Evolutionary conservation across 2,888 invertebrate genomes (phyloP), one percentile per base, ranked within the genome.

Genomic region (Drosophila multiciliata): DNA sequence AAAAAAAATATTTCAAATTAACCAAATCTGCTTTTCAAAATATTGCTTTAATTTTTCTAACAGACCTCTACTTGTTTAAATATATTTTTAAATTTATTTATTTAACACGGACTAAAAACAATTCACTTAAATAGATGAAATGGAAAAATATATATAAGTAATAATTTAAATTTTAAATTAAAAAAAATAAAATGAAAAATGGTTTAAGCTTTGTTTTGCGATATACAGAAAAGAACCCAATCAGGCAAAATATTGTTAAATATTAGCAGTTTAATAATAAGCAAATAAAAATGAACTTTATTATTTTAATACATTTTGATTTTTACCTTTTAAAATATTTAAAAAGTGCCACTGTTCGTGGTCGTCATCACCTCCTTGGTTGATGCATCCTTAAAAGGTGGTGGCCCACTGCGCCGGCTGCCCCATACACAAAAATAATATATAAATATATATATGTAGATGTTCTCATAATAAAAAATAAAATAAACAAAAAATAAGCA

Each of bases 341-440:
- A 2, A n/a, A 20, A 12, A 20, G 26, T 2, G 33, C 80, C 78
- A 78, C 78, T 67, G 78, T 78, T 32, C 35, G 8, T 59, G 45
- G 36, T 48, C 58, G 66, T 80, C 72, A 69, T 64, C 78, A 73
- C 71, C 84, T 74, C 71, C 62, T 71, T 66, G 58, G 73, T 64
- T 77, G 85, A 69, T 82, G 91, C 89, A 91, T 91, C 91, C 92
- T 91, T 91, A 91, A 91, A 91, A 91, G 91, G 91, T 91, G 91
- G 81, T 87, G 86, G 85, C 86, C 86, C 73, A 80, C 72, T 89
- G 68, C 71, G 76, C 65, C 70, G 73, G 57, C 75, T 68, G 82
- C 48, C 60, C 65, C 70, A 65, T 59, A 64, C 74, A 67, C 80
- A 66, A 74, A 58, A 36, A 61, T 61, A 67, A 66, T 63, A 52